Conservation (phyloP, 2,113 vertebrate genomes). For the Suncus etruscus region DNA sequence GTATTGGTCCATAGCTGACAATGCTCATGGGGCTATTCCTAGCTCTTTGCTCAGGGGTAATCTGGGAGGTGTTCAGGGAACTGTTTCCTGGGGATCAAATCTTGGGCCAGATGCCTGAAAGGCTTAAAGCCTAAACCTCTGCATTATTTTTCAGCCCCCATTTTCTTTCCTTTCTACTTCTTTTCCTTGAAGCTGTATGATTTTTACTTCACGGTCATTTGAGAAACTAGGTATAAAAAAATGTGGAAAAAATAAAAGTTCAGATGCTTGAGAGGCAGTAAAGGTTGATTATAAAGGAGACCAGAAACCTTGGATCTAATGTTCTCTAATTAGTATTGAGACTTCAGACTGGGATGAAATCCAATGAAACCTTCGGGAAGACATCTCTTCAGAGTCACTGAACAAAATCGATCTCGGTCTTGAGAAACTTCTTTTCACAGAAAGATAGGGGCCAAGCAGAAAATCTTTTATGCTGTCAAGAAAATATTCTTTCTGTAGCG, state of each 20-base stretch:
- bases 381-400: background rate
- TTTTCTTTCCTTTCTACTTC: background rate
- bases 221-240: no score
- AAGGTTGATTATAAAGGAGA: background rate
- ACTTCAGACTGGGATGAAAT: background rate
- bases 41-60: no score
- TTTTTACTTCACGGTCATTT: background rate
- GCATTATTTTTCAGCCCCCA: no score
- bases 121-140: no score
- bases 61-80: no score
- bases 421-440: no score
- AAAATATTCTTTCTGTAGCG: background rate
- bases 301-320: background rate
- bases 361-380: background rate
- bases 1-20: no score
- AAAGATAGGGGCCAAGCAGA: background rate
- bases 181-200: background rate
- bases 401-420: background rate
- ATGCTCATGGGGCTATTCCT: no score
- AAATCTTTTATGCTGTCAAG: fast-evolving
- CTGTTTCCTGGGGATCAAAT: no score
- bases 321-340: fast-evolving
- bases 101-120: no score
- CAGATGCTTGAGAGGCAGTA: background rate
- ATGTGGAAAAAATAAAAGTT: no score